Percentiles rank a stretch among this genome's conserved stretches.
These are phyloP conservation scores for Collichthys lucidus DNA, from an alignment of 2,113 vertebrate genomes.

Conservation along the genomic window DNA sequence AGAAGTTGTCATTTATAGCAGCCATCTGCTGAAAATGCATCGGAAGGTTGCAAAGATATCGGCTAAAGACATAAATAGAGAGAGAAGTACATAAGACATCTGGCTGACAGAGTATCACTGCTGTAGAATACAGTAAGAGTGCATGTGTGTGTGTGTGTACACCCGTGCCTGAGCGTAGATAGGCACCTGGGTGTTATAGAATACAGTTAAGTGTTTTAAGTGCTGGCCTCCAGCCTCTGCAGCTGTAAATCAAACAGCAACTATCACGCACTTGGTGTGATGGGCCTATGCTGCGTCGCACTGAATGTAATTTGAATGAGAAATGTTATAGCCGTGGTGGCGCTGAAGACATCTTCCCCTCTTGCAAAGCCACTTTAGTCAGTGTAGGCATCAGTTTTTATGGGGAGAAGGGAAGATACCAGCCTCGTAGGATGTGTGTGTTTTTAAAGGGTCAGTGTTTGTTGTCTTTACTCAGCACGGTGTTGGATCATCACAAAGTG, in stretches of 20 bases:
- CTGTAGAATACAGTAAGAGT: slow-evolving; percentile 17
- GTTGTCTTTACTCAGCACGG: slow-evolving; percentile 36
- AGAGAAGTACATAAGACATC: slow-evolving; percentile 20
- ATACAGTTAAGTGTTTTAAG: slow-evolving; percentile 29
- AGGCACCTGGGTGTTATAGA: slow-evolving; percentile 24
- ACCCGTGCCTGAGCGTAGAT: too few species aligned
- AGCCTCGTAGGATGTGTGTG: not conserved
- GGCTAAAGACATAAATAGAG: slow-evolving; percentile 36
- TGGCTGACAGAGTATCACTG: slow-evolving; percentile 6
- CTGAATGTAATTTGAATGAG: slow-evolving; percentile 1
- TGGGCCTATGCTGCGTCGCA: not conserved
- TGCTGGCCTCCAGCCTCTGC: slow-evolving; percentile 35
- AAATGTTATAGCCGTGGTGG: not conserved
- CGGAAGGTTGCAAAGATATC: not conserved
- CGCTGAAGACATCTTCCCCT: not conserved
- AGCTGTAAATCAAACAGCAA: slow-evolving; percentile 51
- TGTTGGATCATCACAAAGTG: slow-evolving; percentile 41
- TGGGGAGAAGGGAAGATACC: not conserved
- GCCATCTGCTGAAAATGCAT: slow-evolving; percentile 12
- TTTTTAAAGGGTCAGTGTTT: slow-evolving; percentile 26
- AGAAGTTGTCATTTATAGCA: slow-evolving; percentile 7
- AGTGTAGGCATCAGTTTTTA: not conserved
- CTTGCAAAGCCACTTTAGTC: too few species aligned
- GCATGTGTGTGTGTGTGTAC: not conserved
- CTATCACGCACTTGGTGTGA: slow-evolving; percentile 23